Conservation (phyloP, 2,888 invertebrate species). For the Acanthopleura granulata region DNA sequence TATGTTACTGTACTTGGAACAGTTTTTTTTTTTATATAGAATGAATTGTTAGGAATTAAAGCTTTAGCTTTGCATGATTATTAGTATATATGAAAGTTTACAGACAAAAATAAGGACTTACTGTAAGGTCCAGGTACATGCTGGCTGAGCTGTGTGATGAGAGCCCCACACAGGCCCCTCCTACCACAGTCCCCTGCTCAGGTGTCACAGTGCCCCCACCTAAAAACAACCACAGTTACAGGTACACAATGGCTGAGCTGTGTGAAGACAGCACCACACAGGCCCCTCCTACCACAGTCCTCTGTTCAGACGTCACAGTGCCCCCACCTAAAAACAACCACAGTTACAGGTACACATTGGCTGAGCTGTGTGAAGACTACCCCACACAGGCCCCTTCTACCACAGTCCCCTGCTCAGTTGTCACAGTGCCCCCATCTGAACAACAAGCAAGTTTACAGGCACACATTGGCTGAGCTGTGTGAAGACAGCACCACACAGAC, state of each 20-base stretch:
- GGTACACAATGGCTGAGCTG: no score
- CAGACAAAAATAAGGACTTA: no score
- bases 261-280: slow-evolving; percentile 22
- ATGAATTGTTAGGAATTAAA: no score
- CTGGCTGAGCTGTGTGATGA: slow-evolving; percentile 23
- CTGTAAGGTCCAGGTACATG: not conserved
- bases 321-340: slow-evolving; percentile 29
- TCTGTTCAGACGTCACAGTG: slow-evolving; percentile 26
- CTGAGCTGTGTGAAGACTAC: slow-evolving; percentile 23
- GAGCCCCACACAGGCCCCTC: slow-evolving; percentile 23
- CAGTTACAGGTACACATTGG: not conserved
- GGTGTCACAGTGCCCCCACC: slow-evolving; percentile 34
- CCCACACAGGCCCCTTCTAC: slow-evolving; percentile 25
- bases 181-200: slow-evolving; percentile 26
- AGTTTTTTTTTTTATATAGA: no score
- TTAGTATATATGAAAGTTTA: no score
- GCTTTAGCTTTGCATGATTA: no score
- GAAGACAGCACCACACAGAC: slow-evolving; percentile 21
- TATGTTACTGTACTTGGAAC: no score
- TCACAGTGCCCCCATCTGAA: slow-evolving; percentile 33
- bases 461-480: no score
- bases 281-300: slow-evolving; percentile 25
- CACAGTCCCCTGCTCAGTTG: slow-evolving; percentile 27
- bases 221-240: not conserved
- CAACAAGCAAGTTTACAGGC: no score